These are phyloP conservation scores for Macrotrachela quadricornifera DNA, from an alignment of 1,140 invertebrate genomes.

Conservation along the genomic window DNA sequence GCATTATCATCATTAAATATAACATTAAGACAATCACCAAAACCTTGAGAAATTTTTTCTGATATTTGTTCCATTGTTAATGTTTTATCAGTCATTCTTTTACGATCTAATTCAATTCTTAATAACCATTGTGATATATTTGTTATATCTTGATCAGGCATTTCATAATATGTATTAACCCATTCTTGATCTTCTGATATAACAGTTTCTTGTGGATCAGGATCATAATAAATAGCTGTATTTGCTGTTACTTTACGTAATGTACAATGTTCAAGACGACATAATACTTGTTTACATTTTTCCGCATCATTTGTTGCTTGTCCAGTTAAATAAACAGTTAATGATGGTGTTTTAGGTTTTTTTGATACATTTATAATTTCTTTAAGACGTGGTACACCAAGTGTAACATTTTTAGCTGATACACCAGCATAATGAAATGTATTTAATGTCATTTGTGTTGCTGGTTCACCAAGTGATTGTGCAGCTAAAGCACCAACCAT, in stretches of 20 bases:
- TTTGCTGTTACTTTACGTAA: slow-evolving; percentile 89
- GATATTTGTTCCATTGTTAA: slow-evolving; percentile 99
- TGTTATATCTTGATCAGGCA: slow-evolving; percentile 95
- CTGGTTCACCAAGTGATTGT: slow-evolving; percentile 91
- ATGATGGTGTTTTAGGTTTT: slow-evolving; percentile 89
- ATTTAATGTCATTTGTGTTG: slow-evolving; percentile 99
- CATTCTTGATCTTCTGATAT: slow-evolving; percentile 98
- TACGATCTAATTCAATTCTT: slow-evolving; percentile 88
- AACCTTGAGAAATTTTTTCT: slow-evolving; percentile 90
- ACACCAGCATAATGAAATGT: slow-evolving; percentile 99
- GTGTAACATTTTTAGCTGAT: slow-evolving; percentile 96
- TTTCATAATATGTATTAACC: slow-evolving; percentile 98
- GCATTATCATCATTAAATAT: slow-evolving; percentile 99
- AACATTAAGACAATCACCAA: slow-evolving; percentile 95
- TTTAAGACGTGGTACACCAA: slow-evolving; percentile 74
- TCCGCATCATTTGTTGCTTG: slow-evolving; percentile 81
- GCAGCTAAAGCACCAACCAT: slow-evolving; percentile 97
- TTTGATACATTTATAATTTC: slow-evolving; percentile 99
- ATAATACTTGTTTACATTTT: slow-evolving; percentile 94
- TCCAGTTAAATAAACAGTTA: slow-evolving; percentile 87
- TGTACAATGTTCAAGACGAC: slow-evolving; percentile 88
- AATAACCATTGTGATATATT: slow-evolving; percentile 92
- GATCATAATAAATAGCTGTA: slow-evolving; percentile 98
- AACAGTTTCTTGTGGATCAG: slow-evolving; percentile 90
- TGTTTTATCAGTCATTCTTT: slow-evolving; percentile 98